Conservation (phyloP, 2,797 vertebrate species). For the Ptychobarbus kaznakovi region DNA sequence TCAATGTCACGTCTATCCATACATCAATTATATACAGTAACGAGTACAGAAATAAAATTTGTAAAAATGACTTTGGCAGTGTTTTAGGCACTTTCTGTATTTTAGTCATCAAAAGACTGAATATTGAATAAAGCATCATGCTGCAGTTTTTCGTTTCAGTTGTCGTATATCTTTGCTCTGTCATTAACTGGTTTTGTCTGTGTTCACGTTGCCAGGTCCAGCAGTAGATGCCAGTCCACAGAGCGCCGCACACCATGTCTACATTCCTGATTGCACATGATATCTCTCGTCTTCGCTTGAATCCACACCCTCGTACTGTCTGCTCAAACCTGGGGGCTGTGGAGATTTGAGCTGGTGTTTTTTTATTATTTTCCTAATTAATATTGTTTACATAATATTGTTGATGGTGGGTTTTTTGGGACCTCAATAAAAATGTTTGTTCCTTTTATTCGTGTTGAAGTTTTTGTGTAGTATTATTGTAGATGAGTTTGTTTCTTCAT, state of each 20-base stretch:
- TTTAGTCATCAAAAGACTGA: not conserved
- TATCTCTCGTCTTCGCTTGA: conserved; percentile 71
- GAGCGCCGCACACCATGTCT: conserved; percentile 73
- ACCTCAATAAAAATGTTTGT: conserved; percentile 77
- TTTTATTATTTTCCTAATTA: conserved; percentile 77
- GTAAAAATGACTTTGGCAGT: not conserved
- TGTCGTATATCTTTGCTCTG: not conserved
- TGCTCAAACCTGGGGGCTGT: conserved; percentile 73
- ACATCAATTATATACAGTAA: no score
- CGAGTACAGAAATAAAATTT: not conserved
- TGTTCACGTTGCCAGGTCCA: conserved; percentile 70
- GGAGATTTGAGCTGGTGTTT: conserved; percentile 79
- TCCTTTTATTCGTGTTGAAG: conserved; percentile 31
- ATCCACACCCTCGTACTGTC: conserved; percentile 74
- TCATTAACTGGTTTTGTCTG: not conserved
- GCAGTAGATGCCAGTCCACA: conserved; percentile 65
- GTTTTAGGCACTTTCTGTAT: not conserved
- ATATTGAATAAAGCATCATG: not conserved
- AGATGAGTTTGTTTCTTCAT: not conserved
- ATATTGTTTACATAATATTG: conserved; percentile 87
- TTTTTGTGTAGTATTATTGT: not conserved
- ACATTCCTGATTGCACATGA: conserved; percentile 83
- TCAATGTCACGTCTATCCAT: not conserved
- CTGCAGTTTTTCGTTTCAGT: not conserved
- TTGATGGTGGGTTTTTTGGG: conserved; percentile 85